Percentiles rank a stretch among this genome's conserved stretches.
phyloP scores from a whole-genome alignment of 2,888 invertebrate species.

The Lochmaea crataegi region DNA sequence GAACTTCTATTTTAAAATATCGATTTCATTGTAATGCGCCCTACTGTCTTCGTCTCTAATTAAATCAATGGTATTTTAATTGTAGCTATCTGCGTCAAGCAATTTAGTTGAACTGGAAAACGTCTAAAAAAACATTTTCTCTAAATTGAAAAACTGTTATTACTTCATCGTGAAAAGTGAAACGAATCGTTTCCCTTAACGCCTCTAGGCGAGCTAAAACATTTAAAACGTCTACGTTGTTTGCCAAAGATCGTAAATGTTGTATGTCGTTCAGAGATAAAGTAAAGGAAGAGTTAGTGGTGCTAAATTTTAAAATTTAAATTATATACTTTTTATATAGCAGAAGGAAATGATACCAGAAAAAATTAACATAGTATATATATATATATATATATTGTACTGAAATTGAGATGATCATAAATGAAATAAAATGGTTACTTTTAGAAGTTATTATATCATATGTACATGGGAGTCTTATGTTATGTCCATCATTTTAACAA shows the following conservation, averaged over 20 bases:
- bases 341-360: too few relatives aligned
- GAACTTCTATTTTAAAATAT: conserved; percentile 9
- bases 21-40: conserved; percentile 4
- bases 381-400: too few relatives aligned
- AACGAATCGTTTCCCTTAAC: not conserved
- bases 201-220: not conserved
- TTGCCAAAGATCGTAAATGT: not conserved
- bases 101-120: conserved; percentile 14
- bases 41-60: conserved; percentile 6
- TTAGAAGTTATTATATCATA: too few relatives aligned
- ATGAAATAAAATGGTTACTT: too few relatives aligned
- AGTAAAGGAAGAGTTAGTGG: not conserved
- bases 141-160: conserved; percentile 18
- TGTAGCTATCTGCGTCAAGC: not conserved
- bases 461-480: too few relatives aligned
- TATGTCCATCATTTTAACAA: too few relatives aligned
- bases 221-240: too few relatives aligned
- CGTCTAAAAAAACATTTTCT: conserved; percentile 13
- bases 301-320: not conserved
- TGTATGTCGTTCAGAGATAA: not conserved
- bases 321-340: not conserved
- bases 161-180: conserved; percentile 17
- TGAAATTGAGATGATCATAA: too few relatives aligned
- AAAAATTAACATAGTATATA: too few relatives aligned
- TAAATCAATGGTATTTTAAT: conserved; percentile 28